A percentile compares a stretch with the other conserved stretches of the same genome.
phyloP scores from a whole-genome alignment of 2,797 vertebrate genomes.

The Acanthurus tractus region DNA sequence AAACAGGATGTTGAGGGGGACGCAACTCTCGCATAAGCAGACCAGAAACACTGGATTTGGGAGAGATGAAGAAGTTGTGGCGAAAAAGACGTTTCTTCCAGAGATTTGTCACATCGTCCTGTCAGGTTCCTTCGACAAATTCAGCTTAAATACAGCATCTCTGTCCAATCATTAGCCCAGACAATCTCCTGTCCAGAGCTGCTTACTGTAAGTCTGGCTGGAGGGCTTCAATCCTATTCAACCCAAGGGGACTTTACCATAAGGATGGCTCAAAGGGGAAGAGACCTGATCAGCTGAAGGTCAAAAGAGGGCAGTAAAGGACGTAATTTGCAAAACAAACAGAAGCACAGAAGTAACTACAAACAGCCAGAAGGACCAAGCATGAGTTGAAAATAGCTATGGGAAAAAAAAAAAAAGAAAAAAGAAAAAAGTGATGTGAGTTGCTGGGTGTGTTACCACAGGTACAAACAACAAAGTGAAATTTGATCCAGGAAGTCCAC shows the following conservation, averaged over 20 bases:
- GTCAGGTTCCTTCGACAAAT: conserved; percentile 19
- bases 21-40: not conserved
- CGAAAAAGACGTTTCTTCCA: not conserved
- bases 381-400: conserved; percentile 26
- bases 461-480: not conserved
- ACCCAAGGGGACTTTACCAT: conserved; percentile 62
- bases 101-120: conserved; percentile 7
- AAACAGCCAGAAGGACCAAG: conserved; percentile 6
- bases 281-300: conserved; percentile 62
- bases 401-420: not conserved
- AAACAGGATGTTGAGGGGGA: not conserved
- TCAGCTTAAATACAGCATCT: conserved; percentile 49
- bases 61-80: not conserved
- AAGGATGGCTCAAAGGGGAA: conserved; percentile 59
- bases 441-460: conserved; percentile 9
- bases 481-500: conserved; percentile 11
- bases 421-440: not conserved
- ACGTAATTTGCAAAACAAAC: conserved; percentile 58
- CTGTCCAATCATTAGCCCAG: conserved; percentile 63
- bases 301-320: conserved; percentile 48
- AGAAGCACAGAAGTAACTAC: conserved; percentile 4
- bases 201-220: conserved; percentile 77
- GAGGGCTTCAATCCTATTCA: conserved; percentile 72
- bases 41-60: not conserved
- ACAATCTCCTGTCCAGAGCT: conserved; percentile 80